Evolutionary conservation across 2,797 vertebrate genomes (phyloP).

Genomic region (Pampus argenteus): DNA sequence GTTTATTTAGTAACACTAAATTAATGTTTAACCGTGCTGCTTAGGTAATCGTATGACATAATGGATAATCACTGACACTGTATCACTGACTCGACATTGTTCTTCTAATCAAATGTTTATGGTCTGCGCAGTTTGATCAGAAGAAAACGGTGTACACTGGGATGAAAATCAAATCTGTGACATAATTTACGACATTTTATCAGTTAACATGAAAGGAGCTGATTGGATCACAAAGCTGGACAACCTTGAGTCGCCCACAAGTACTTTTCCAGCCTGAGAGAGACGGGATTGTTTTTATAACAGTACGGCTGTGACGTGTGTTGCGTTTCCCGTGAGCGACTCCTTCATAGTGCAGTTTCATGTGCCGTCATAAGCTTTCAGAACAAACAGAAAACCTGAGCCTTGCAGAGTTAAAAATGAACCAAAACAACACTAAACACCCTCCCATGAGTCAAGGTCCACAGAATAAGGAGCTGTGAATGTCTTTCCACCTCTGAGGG

Average conservation of each 20-base stretch:
- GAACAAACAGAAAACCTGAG: constrained; percentile 28
- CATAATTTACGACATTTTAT: constrained; percentile 67
- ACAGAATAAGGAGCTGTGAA: constrained; percentile 49
- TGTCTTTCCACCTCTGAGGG: not conserved
- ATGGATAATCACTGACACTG: constrained; percentile 7
- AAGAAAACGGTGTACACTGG: not conserved
- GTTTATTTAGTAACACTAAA: constrained; percentile 24
- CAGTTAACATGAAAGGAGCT: constrained; percentile 33
- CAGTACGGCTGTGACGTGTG: constrained; percentile 11
- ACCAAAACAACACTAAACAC: constrained; percentile 29
- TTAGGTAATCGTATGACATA: constrained; percentile 18
- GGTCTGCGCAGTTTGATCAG: constrained; percentile 4
- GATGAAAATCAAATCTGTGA: constrained; percentile 13
- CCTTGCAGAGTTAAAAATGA: constrained; percentile 62
- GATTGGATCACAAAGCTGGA: constrained; percentile 41
- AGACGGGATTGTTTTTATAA: constrained; percentile 30
- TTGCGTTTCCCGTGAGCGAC: not conserved
- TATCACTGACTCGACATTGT: constrained; percentile 1
- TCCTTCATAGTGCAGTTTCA: constrained; percentile 3
- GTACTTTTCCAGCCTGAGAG: constrained; percentile 56
- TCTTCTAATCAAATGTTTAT: constrained; percentile 38
- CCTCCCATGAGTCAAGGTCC: constrained; percentile 73
- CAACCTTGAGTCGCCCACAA: constrained; percentile 27
- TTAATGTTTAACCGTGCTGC: constrained; percentile 35
- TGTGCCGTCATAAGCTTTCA: not conserved